Evolutionary conservation across 2,888 invertebrate genomes (phyloP).

Genomic region (Tuta absoluta): DNA sequence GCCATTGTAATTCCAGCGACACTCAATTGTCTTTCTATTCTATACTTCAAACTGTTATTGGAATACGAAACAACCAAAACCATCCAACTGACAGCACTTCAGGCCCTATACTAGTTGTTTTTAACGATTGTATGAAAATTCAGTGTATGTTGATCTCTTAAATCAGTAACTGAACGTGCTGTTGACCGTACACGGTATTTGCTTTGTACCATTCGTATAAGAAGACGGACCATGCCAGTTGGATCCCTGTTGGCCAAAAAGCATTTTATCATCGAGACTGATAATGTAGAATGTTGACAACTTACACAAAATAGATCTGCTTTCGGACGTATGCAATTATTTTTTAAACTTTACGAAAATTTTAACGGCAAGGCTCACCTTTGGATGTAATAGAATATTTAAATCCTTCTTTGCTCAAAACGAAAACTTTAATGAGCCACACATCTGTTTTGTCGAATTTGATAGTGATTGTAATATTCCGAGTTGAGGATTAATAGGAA

Average conservation of each 20-base stretch:
- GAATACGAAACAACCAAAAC: no score
- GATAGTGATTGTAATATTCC: constrained; percentile 68
- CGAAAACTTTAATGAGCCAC: constrained; percentile 74
- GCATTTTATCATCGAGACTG: constrained; percentile 79
- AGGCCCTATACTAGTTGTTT: no score
- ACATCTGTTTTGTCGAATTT: constrained; percentile 68
- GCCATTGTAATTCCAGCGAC: no score
- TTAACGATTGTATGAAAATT: no score
- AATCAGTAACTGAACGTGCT: no score
- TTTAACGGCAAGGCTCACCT: constrained; percentile 74
- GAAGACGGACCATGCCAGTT: constrained; percentile 58
- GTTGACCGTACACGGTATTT: constrained; percentile 49
- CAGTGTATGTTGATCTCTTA: no score
- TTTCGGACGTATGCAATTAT: constrained; percentile 71
- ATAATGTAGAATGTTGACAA: constrained; percentile 74
- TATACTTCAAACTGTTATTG: no score
- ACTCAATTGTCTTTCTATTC: no score
- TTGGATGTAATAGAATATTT: constrained; percentile 72
- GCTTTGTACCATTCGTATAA: constrained; percentile 51
- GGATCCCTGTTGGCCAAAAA: constrained; percentile 79
- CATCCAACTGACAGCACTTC: no score
- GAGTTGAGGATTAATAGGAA: constrained; percentile 64
- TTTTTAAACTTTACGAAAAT: constrained; percentile 68
- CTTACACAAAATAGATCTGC: constrained; percentile 71
- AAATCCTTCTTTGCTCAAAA: constrained; percentile 76